Percentiles rank a stretch among this genome's conserved stretches.
Evolutionary conservation across 2,888 invertebrate species (phyloP).

Genomic region (Lasioglossum zephyrum): DNA sequence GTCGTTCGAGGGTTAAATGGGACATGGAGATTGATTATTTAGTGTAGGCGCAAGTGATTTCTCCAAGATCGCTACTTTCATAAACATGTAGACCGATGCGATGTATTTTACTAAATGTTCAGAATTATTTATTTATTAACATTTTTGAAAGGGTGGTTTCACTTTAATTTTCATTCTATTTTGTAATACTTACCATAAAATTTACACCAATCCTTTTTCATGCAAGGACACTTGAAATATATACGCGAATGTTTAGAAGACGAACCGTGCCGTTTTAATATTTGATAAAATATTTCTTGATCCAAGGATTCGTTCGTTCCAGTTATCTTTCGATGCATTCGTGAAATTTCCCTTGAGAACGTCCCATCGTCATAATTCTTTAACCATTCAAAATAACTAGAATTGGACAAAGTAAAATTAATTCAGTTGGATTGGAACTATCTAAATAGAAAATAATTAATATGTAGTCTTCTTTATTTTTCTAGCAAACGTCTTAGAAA

Average conservation of each 20-base stretch:
- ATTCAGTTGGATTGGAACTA: background rate
- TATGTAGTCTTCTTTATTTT: background rate
- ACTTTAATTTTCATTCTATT: background rate
- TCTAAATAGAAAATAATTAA: background rate
- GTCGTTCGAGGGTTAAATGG: background rate
- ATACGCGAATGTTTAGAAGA: background rate
- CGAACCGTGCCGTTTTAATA: background rate
- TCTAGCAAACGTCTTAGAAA: background rate
- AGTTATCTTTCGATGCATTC: background rate
- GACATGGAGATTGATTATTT: background rate
- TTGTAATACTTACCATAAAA: background rate
- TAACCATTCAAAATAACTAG: background rate
- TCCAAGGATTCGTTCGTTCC: background rate
- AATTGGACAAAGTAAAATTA: background rate
- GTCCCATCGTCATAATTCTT: background rate
- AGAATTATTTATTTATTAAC: background rate
- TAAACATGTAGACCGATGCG: background rate
- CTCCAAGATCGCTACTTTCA: too few species aligned
- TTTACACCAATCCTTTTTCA: background rate
- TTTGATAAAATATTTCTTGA: background rate
- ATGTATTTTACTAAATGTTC: background rate
- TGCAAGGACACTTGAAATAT: background rate
- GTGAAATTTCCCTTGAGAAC: constrained; percentile 2
- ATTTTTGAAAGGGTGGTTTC: background rate
- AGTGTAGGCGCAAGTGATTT: background rate